Base-by-base conservation (phyloP, 1,140 invertebrate species). In the Psix sp. region DNA sequence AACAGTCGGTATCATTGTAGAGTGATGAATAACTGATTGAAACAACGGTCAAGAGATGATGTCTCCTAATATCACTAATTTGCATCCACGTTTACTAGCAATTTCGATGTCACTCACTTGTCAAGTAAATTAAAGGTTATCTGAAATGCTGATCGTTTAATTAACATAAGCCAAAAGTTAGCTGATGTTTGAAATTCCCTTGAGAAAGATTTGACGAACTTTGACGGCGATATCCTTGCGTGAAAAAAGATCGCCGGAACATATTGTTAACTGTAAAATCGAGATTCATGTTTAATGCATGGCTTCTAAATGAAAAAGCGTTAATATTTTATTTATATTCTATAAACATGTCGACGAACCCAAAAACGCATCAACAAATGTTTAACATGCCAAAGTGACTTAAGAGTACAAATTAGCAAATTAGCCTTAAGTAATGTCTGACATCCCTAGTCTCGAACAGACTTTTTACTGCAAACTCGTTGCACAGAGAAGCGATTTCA, bases 361-460 rank as follows among this genome's bases (percentile, higher is more conserved):
- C 7, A 31, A 63, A 71, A 43, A 65, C 49, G 33, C 68, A 52
- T 65, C 39, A 57, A 40, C 52, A 48, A 63, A 65, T 65, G 45
- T 39, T 65, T 52, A 72, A 65, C 67, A 72, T 65, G 59, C 52
- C 38, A 46, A 6, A 72, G 59, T 63, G 52, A 72, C 43, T 63
- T 51, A 72, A 63, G 49, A 72, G 68, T 65, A 65, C 52, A 59
- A 65, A 72, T 72, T 72, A 72, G 52, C 43, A 63, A 72, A 63
- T 63, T 65, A 35, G 59, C 57, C 59, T 63, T 43, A 63, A 46
- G 68, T 72, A 52, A 65, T 43, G 43, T 59, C 54, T 59, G 60
- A 73, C 60, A 54, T 40, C 38, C 54, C 2, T n/a, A 52, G 48
- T 51, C 54, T 51, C 60, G 39, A 65, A 65, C 35, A 35, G 60